Base-by-base conservation (phyloP, 2,113 vertebrate genomes). In the Dolichotis patagonum region DNA sequence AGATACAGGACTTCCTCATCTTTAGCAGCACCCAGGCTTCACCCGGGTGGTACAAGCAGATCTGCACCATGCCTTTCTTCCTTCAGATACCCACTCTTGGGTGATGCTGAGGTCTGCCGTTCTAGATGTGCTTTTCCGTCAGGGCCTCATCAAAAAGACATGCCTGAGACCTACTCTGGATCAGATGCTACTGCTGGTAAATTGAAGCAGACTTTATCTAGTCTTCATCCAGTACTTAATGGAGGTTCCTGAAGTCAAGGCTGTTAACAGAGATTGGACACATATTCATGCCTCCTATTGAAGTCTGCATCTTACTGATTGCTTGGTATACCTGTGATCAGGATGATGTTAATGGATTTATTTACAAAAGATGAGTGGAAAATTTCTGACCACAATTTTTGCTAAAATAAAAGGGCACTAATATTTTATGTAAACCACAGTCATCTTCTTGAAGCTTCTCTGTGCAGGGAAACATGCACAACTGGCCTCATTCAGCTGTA, bases 311-410 rank as follows among this genome's bases (percentile, higher is more conserved):
- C 98, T 98, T 99, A 43, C 96, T 99, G 96, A 97, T 98, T 0
- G 98, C 98, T 0, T 88, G 99, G 13, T 98, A 99, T 94, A 91
- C 97, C 92, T 99, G 98, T 93, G 65, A 19, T 0, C 83, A 99
- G 98, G 98, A 99, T 56, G 98, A 98, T 7, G 98, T 98, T 54
- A 99, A 98, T 0, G 98, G 98, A 58, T 99, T 99, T 97, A 98
- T 99, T 99, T 96, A 99, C 98, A 0, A 60, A 84, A 26, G 98
- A 99, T 98, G 99, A 98, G 0, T 88, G 52, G 1, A 85, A 95
- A 9, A 99, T 99, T 97, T 99, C 99, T 0, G 97, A 99, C 41
- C 98, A 99, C 86, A 99, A 99, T 97, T 99, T 98, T 1, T 98
- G 99, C 80, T 54, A 8, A 11, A 80, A 78, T 97, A 43, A 43